Evolutionary conservation across 2,113 vertebrate species (phyloP).

Genomic region (Pungitius pungitius): DNA sequence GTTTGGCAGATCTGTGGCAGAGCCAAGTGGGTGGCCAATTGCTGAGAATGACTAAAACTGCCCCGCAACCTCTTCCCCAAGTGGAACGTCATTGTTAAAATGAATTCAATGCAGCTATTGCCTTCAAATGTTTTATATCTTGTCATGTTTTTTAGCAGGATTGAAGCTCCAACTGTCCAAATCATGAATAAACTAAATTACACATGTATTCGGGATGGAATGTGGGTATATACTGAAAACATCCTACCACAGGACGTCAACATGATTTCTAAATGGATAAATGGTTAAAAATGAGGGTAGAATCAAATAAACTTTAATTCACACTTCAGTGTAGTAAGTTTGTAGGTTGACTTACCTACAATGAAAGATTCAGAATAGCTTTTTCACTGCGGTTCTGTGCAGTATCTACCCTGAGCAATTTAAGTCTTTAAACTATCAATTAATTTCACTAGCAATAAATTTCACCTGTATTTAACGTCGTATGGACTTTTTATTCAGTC

Average conservation of each 20-base stretch:
- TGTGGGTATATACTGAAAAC: background rate
- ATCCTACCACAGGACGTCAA: background rate
- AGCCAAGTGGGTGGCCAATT: conserved; percentile 59
- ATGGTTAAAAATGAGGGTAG: background rate
- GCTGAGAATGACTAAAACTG: conserved; percentile 39
- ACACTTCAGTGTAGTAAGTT: background rate
- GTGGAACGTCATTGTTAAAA: conserved; percentile 19
- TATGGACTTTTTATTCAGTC: background rate
- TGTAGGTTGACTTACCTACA: background rate
- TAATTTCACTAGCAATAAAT: conserved; percentile 8
- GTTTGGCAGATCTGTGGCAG: conserved; percentile 45
- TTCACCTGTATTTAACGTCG: conserved; percentile 10
- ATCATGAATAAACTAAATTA: background rate
- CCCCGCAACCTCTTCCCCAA: background rate
- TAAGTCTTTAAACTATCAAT: background rate
- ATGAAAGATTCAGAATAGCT: background rate
- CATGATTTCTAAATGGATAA: background rate
- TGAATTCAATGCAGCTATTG: background rate
- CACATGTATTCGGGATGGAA: background rate
- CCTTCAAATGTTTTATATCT: background rate
- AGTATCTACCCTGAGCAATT: background rate
- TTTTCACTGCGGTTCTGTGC: background rate
- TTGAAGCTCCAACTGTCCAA: background rate
- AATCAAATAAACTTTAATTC: background rate
- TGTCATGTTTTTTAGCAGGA: background rate